These are phyloP conservation scores for Nebria brevicollis DNA, from an alignment of 2,888 invertebrate genomes.

Conservation along the genomic window DNA sequence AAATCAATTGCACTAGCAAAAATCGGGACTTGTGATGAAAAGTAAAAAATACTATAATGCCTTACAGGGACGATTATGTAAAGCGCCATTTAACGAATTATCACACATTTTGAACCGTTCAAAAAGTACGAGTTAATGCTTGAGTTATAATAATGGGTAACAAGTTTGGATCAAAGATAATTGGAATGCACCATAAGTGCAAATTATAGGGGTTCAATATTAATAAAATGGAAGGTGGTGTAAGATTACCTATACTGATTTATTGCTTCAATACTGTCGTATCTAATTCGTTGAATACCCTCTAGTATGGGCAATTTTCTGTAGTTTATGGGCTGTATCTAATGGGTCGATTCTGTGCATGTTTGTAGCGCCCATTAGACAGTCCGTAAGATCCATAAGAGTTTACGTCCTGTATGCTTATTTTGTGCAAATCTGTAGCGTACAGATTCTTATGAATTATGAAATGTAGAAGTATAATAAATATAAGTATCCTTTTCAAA, in stretches of 20 bases:
- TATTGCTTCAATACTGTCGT: not conserved
- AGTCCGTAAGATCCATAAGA: too few relatives aligned
- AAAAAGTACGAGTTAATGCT: not conserved
- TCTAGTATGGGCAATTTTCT: not conserved
- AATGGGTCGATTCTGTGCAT: too few relatives aligned
- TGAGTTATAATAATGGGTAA: slow-evolving; percentile 6
- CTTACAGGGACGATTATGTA: not conserved
- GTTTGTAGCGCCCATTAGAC: too few relatives aligned
- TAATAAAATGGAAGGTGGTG: not conserved
- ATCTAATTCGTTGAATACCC: not conserved
- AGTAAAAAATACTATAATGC: not conserved
- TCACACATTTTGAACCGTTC: not conserved
- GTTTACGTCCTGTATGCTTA: too few relatives aligned
- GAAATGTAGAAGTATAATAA: too few relatives aligned
- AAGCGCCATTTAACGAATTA: not conserved
- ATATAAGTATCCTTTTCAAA: too few relatives aligned
- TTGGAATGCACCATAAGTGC: slow-evolving; percentile 17
- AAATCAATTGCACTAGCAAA: not conserved
- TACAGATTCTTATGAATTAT: too few relatives aligned
- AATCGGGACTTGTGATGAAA: slow-evolving; percentile 16
- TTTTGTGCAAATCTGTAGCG: too few relatives aligned
- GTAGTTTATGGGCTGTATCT: not conserved
- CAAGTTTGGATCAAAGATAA: slow-evolving; percentile 33
- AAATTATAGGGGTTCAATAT: not conserved
- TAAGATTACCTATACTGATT: not conserved